Base-by-base conservation (phyloP, 2,888 invertebrate genomes). In the Dinocampus coccinellae region DNA sequence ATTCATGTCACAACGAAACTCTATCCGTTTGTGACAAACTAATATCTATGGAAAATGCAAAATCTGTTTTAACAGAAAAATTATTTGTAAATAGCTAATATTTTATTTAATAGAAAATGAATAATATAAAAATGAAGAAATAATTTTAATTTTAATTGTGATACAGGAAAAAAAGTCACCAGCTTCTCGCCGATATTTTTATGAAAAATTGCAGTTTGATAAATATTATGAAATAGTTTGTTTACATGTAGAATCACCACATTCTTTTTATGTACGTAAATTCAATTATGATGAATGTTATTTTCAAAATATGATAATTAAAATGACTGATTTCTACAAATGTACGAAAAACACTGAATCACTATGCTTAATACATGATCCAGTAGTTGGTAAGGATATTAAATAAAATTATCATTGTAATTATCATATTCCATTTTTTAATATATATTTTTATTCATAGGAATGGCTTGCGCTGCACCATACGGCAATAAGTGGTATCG, bases 181-280 rank as follows among this genome's bases (percentile, higher is more conserved):
- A 10, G 84, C 79, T 81, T 55, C 65, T 6, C 55, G 55, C 34
- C 55, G 13, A 20, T 65, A 86, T 81, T 76, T 75, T 82, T 29
- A 80, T 75, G 76, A 89, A 87, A 57, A 88, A 76, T 71, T 89
- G 82, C 2, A 88, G 78, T 67, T 83, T 85, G 79, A 88, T 82
- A 71, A 83, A 80, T 73, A 88, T 0, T 89, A 90, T 61, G 84
- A 89, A 13, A 91, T 92, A 0, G 84, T 88, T 69, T 87, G 94
- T 55, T 89, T 90, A 0, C 89, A 91, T 75, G 87, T 93, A 1
- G 88, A 91, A 26, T 91, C 91, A 82, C 94, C 94, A 0, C 89
- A 91, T 78, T 88, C 90, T 72, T 92, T 95, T 82, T 94, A 89
- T 82, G 90, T 93, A 0, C 90, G 92, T 77, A 91, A 91, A 88